Percentiles rank a stretch among this genome's conserved stretches.
These are phyloP conservation scores for Bos taurus DNA, from an alignment of 2,113 vertebrate genomes.

Conservation along the genomic window ARS-UCD2.0 NC_037334.1:72939501-72940000, in stretches of 20 bases:
- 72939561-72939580: neutral
- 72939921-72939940: neutral
- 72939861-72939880: neutral
- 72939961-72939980: neutral
- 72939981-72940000: neutral
- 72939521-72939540: neutral
- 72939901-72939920: neutral
- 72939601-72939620: neutral
- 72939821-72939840: neutral
- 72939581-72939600: neutral
- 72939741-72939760: neutral
- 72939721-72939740: neutral
- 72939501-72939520: neutral
- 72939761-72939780: neutral
- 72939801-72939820: neutral
- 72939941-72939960: neutral
- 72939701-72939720: neutral
- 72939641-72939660: neutral
- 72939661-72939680: fast-evolving
- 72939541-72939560: neutral
- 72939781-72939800: neutral
- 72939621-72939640: neutral
- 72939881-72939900: conserved; percentile 38
- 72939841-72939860: neutral
- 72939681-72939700: neutral